Percentiles rank a stretch among this genome's conserved stretches.
Evolutionary conservation across 2,888 invertebrate genomes (phyloP).

Genomic region (Caenorhabditis afra): DNA sequence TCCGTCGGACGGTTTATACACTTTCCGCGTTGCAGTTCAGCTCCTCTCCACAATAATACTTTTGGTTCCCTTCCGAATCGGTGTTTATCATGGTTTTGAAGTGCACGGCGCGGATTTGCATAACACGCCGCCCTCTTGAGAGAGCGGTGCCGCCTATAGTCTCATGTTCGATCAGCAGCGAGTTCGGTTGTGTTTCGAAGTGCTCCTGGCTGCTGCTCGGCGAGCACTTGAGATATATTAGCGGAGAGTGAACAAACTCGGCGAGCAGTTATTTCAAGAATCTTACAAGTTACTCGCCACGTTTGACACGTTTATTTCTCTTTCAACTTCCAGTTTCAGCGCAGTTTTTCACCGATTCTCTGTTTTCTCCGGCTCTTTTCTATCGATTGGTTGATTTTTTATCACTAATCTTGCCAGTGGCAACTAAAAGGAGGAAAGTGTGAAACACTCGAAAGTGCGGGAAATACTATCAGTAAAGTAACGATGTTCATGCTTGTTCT

Average conservation of each 20-base stretch:
- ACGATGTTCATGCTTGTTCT: constrained; percentile 56
- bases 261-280: constrained; percentile 28
- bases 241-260: constrained; percentile 40
- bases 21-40: not conserved
- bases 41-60: no score
- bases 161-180: constrained; percentile 55
- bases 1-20: constrained; percentile 2
- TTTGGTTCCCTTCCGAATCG: constrained; percentile 2
- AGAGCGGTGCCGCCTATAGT: constrained; percentile 24
- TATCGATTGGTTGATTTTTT: no score
- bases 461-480: constrained; percentile 28
- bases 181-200: constrained; percentile 47
- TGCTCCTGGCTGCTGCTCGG: constrained; percentile 20
- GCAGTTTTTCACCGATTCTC: no score
- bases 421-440: not conserved
- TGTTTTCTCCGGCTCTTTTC: not conserved
- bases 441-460: constrained; percentile 12
- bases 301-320: constrained; percentile 30
- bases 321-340: not conserved
- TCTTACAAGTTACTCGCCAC: constrained; percentile 34
- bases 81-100: constrained; percentile 46
- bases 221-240: constrained; percentile 46
- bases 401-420: no score
- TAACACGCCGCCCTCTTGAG: constrained; percentile 40
- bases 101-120: constrained; percentile 49